A percentile compares a stretch with the other conserved stretches of the same genome.
Evolutionary conservation across 2,888 invertebrate species (phyloP).

Genomic region (Tinea pellionella): DNA sequence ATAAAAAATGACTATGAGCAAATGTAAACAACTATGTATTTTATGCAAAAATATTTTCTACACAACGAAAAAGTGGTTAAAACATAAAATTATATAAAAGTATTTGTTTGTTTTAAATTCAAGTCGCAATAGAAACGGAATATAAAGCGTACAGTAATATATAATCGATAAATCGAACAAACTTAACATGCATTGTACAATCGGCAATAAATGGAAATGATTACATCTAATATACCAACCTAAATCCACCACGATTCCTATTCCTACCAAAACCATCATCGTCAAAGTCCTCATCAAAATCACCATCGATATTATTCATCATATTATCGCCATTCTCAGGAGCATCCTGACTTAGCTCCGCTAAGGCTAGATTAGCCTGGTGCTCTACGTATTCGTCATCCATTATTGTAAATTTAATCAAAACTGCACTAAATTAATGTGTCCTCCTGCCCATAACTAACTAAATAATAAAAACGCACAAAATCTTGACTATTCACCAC

Average conservation of each 20-base stretch:
- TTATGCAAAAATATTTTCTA: background rate
- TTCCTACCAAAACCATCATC: slow-evolving; percentile 51
- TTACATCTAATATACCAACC: slow-evolving; percentile 27
- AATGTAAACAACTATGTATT: background rate
- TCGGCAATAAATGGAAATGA: background rate
- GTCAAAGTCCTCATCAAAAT: slow-evolving; percentile 48
- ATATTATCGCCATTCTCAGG: background rate
- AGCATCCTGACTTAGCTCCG: background rate
- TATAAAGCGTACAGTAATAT: background rate
- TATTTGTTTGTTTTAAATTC: slow-evolving; percentile 14
- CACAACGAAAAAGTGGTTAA: background rate
- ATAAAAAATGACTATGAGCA: too few species aligned
- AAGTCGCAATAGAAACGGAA: slow-evolving; percentile 13
- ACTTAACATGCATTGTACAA: background rate
- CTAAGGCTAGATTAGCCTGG: background rate
- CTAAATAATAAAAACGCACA: background rate
- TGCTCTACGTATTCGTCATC: background rate
- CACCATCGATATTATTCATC: slow-evolving; percentile 19
- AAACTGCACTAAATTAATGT: background rate
- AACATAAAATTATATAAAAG: too few species aligned
- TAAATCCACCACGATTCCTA: slow-evolving; percentile 49
- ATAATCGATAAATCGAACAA: background rate
- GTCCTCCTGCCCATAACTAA: background rate
- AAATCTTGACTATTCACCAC: background rate
- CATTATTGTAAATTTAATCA: background rate